Evolutionary conservation across 2,797 vertebrate genomes (phyloP).

Genomic region (Siniperca scherzeri): DNA sequence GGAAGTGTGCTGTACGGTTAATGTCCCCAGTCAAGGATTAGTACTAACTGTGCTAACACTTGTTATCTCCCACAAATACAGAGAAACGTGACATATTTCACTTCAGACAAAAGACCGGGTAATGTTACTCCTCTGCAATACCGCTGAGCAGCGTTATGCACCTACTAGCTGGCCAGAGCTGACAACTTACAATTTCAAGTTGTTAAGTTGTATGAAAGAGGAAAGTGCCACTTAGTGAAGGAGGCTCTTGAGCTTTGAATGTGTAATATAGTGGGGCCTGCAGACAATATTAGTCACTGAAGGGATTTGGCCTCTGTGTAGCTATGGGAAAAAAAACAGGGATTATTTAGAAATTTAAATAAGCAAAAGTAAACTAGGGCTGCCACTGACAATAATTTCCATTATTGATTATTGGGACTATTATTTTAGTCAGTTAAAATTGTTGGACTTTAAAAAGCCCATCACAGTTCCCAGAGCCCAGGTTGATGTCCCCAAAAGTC

Average conservation of each 20-base stretch:
- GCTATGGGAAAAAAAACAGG: background rate
- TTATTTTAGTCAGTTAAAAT: background rate
- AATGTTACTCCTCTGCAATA: background rate
- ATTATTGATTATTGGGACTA: background rate
- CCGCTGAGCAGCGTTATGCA: background rate
- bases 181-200: background rate
- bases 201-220: background rate
- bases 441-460: background rate
- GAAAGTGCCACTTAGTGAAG: background rate
- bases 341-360: background rate
- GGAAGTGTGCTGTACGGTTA: constrained; percentile 1
- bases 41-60: constrained; percentile 2
- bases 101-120: background rate
- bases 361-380: background rate
- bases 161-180: background rate
- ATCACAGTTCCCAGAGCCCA: background rate
- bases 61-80: background rate
- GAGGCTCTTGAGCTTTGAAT: background rate
- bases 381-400: background rate
- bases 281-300: background rate
- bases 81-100: background rate
- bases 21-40: constrained; percentile 7
- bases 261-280: background rate
- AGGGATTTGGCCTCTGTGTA: background rate
- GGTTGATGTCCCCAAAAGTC: background rate